Evolutionary conservation across 2,113 vertebrate genomes (phyloP), one percentile per base, ranked within the genome.

Genomic region (Tragelaphus buxtoni): DNA sequence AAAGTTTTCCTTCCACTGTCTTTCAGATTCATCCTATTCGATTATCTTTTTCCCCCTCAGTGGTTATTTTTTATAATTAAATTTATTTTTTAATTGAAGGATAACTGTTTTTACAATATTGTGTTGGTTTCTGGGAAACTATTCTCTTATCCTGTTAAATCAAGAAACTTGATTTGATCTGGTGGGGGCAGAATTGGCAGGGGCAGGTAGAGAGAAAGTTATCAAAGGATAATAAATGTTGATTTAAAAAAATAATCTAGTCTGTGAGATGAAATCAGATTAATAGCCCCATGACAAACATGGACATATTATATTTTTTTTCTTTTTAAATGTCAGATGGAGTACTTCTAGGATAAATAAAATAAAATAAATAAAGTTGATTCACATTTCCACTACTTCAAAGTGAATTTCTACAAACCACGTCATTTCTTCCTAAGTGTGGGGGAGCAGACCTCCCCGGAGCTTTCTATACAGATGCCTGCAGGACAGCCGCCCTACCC

Each of bases 191-290:
- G 39, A 74, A 35, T 2, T 47, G 42, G 35, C 56, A 35, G 51
- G 55, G 47, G 39, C 24, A 30, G 47, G 30, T 22, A 39, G 13
- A 90, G 32, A 63, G 45, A 88, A 69, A 39, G 22, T 85, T 26
- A 63, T 55, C 35, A 65, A 76, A 45, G 86, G 47, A 42, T 17
- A 63, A 32, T 61, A 45, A 58, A 60, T 47, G n/a, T 51, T 30
- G 42, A 87, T 93, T 76, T 39, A 4, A 74, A 63, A 81, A 58
- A 93, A 42, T 81, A 94, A 55, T 79, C 39, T 96, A 49, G 65
- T 18, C 11, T 53, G 42, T 56, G 49, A 53, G 45, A 49, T 35
- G 11, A 58, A 95, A 63, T 90, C 13, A 13, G 81, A 74, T 76
- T 80, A 93, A 28, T 24, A 82, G 63, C 39, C 82, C n/a, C 17